These are phyloP conservation scores for Albula glossodonta DNA, from an alignment of 2,113 vertebrate species.

Conservation along the genomic window DNA sequence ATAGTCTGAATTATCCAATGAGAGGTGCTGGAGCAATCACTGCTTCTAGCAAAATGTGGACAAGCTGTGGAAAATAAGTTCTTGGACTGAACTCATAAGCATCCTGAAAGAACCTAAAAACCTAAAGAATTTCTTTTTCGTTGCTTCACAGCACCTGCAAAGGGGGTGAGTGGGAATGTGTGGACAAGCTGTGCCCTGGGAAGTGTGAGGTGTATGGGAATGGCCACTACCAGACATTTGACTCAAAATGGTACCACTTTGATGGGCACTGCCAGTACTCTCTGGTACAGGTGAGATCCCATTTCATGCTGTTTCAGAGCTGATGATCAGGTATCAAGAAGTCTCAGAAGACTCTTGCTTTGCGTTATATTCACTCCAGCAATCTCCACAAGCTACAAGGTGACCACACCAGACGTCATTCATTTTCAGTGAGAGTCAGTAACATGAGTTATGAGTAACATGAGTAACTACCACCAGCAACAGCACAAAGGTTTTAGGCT, in stretches of 20 bases:
- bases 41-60: too few relatives aligned
- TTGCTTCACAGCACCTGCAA: conserved; percentile 54
- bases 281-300: conserved; percentile 63
- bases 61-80: neutral
- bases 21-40: too few relatives aligned
- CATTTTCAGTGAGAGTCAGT: too few relatives aligned
- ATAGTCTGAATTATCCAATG: too few relatives aligned
- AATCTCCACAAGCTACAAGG: too few relatives aligned
- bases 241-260: conserved; percentile 68
- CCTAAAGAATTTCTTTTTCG: neutral
- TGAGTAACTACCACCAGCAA: too few relatives aligned
- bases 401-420: too few relatives aligned
- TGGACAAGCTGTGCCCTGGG: conserved; percentile 50
- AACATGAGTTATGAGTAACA: too few relatives aligned
- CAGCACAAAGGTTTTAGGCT: too few relatives aligned
- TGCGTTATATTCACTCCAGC: too few relatives aligned
- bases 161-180: conserved; percentile 63
- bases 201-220: conserved; percentile 74
- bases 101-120: neutral
- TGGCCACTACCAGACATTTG: conserved; percentile 73
- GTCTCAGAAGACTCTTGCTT: too few relatives aligned
- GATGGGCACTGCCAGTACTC: conserved; percentile 71
- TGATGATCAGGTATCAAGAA: too few relatives aligned
- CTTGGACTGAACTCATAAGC: neutral
- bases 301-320: neutral